These are phyloP conservation scores for Colossoma macropomum DNA, from an alignment of 2,113 vertebrate genomes.

Conservation along the genomic window DNA sequence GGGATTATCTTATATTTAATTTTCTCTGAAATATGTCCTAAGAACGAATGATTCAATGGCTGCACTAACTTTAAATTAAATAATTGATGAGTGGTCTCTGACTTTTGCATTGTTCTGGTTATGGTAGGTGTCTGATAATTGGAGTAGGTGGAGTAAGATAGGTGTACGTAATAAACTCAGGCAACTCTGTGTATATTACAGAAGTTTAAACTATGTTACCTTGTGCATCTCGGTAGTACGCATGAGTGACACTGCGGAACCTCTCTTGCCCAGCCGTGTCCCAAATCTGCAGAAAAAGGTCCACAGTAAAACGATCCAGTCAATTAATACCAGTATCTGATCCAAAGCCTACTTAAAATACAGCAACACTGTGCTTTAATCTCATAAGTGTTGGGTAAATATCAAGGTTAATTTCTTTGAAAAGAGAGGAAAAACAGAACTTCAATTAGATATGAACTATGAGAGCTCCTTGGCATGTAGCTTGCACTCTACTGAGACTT, in stretches of 20 bases:
- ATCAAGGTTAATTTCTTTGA: background rate
- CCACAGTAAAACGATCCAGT: conserved; percentile 37
- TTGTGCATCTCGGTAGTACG: conserved; percentile 97
- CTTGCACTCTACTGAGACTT: background rate
- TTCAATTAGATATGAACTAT: background rate
- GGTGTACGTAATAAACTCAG: too few relatives aligned
- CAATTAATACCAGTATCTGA: background rate
- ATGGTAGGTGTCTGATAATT: too few relatives aligned
- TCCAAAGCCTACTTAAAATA: background rate
- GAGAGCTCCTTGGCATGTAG: background rate
- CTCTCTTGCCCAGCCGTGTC: conserved; percentile 97
- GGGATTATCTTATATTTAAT: too few relatives aligned
- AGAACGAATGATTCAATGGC: too few relatives aligned
- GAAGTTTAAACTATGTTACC: conserved; percentile 72
- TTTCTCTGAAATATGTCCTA: too few relatives aligned
- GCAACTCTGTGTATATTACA: too few relatives aligned
- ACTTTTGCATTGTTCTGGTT: too few relatives aligned
- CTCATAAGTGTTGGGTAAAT: background rate
- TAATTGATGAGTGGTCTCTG: too few relatives aligned
- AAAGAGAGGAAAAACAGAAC: background rate
- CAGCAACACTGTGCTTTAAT: background rate
- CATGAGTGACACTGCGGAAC: conserved; percentile 96
- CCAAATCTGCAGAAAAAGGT: conserved; percentile 85
- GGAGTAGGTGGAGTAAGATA: too few relatives aligned
- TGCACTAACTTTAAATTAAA: too few relatives aligned